Evolutionary conservation across 23 tunicate genomes (phyloP), one percentile per base, ranked within the genome.

Genomic region (Clavelina lepadiformis): DNA sequence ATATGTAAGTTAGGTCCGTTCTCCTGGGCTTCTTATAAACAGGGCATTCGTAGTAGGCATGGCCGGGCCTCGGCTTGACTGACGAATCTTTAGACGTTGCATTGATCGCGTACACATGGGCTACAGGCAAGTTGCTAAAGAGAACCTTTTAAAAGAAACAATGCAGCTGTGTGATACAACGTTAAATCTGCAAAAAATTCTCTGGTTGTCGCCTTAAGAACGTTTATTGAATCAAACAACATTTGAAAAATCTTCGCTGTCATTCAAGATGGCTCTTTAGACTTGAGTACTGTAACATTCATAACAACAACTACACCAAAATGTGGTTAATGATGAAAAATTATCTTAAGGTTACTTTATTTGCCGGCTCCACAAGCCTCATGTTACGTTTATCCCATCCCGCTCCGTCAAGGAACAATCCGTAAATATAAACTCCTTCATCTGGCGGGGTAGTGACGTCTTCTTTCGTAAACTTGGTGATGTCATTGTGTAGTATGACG

Each of bases 51-150:
- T 91, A 91, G 65, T 47, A 77, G 27, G 78, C 73, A 47, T 85
- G 76, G 18, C 84, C 94, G 21, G 85, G 21, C 36, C 82, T 63
- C 3, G 73, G 61, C 46, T 77, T 85, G 26, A 73, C 80, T 15
- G 76, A n/a, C 19, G 58, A 7, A 3, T 82, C 75, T 35, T 73
- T 72, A 22, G 75, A 35, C 2, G 79, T 71, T 6, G 72, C 75
- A 63, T 88, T 88, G 61, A 91, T 76, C 27, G 98, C 98, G 72
- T 74, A 91, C n/a, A 91, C 98, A 46, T 91, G 98, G 47, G 98
- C 98, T 46, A 91, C 98, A 13, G 98, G 98, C 21, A 91, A 59
- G 38, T 50, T 79, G 27, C 85, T 47, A 65, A 82, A 91, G 53
- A 91, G 55, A 0, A 91, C 98, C 94, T 85, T 41, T 11, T 11